Evolutionary conservation across 2,888 invertebrate species (phyloP), one percentile per base, ranked within the genome.

Genomic region (Ichneumoninae sp.): DNA sequence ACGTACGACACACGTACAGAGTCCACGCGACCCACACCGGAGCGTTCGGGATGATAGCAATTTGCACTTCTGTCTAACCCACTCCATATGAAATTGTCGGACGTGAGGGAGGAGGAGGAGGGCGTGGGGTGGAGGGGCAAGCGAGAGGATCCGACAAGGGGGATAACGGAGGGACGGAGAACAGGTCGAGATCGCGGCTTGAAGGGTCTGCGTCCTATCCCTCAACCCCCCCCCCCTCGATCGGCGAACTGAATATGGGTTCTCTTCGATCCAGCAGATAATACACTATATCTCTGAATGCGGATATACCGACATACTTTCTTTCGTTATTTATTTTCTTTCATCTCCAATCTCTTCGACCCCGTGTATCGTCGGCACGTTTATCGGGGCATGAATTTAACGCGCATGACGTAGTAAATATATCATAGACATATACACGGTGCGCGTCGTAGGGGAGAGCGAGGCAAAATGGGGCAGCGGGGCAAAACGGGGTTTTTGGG

Each of bases 31-130:
- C 40, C 68, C 65, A 70, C 78, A 78, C 78, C 54, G 40, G 69
- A 68, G 57, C 75, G 86, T 85, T 89, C 87, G 88, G 85, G 88
- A 88, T 88, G 87, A 89, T 88, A 86, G 89, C 89, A 89, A 89
- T 89, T 89, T 89, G 87, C 88, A 86, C 87, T 87, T 83, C 81
- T 82, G 80, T 26, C 60, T 66, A 77, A 26, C 26, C 60, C 85
- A 85, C 83, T 80, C 80, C 73, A 82, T 60, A 81, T 63, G 78
- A 79, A 83, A 82, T 82, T 82, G 73, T 79, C 76, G 77, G 76
- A 83, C 83, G 86, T 66, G 76, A 50, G 77, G 70, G 68, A 71
- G 73, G 63, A 50, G 44, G 52, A 40, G 33, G 6, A 10, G 65
- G 63, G 65, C 30, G 40, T 8, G 30, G 57, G 26, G 54, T 60